These are phyloP conservation scores for Tauraco hartlaubi DNA, from an alignment of 2,797 vertebrate genomes.

Conservation along the genomic window DNA sequence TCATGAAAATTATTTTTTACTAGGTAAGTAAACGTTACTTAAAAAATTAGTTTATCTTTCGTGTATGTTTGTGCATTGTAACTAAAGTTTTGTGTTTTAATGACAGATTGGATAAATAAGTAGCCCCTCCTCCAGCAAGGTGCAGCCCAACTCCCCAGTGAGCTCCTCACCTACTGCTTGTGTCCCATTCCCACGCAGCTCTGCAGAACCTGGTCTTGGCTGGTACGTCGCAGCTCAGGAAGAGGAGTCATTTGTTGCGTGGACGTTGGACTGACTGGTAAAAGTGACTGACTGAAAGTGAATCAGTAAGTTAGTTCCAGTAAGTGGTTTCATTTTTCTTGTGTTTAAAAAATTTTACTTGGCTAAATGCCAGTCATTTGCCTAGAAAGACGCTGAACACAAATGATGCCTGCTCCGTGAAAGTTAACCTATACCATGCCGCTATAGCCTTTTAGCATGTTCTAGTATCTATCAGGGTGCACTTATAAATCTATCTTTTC, in stretches of 20 bases:
- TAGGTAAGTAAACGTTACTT: not conserved
- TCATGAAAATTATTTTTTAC: not conserved
- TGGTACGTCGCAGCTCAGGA: not conserved
- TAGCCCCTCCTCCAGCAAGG: not conserved
- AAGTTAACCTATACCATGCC: not conserved
- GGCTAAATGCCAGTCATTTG: not conserved
- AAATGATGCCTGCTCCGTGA: not conserved
- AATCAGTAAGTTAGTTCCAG: constrained; percentile 32
- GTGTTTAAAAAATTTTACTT: not conserved
- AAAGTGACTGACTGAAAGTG: constrained; percentile 26
- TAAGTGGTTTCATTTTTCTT: constrained; percentile 51
- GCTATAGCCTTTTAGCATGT: not conserved
- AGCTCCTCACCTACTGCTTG: not conserved
- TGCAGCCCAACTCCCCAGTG: not conserved
- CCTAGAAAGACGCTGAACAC: not conserved
- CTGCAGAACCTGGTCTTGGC: not conserved
- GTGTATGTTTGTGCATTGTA: not conserved
- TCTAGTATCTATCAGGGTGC: not conserved
- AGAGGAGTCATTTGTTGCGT: constrained; percentile 39
- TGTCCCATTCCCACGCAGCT: not conserved
- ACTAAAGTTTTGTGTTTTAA: not conserved
- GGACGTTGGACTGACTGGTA: not conserved
- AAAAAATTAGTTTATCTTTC: not conserved
- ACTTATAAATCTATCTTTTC: not conserved
- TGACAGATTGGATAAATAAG: not conserved